A percentile compares a stretch with the other conserved stretches of the same genome.
These are phyloP conservation scores for Cryptoprocta ferox DNA, from an alignment of 2,797 vertebrate species.

Conservation along the genomic window DNA sequence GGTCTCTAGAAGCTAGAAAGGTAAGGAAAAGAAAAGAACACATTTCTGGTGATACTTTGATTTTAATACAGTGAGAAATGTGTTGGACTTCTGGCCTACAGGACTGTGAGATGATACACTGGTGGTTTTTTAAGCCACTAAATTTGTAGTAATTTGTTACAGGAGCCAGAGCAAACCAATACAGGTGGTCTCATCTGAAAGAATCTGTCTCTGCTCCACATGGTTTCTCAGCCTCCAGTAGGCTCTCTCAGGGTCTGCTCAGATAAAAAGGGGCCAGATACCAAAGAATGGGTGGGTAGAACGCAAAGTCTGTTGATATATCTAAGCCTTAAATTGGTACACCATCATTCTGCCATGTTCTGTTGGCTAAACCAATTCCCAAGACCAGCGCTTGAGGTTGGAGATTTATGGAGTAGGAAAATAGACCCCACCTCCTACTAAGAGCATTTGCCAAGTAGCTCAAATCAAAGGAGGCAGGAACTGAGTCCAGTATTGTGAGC, in stretches of 20 bases:
- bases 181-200: background rate
- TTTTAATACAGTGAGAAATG: background rate
- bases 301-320: background rate
- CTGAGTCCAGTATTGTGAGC: background rate
- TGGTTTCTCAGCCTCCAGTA: background rate
- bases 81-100: background rate
- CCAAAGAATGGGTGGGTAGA: background rate
- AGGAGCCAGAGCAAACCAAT: background rate
- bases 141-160: background rate
- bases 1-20: background rate
- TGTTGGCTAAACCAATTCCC: background rate
- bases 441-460: background rate
- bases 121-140: background rate
- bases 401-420: background rate
- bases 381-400: background rate
- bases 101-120: background rate
- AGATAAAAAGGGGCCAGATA: background rate
- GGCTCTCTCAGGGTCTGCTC: background rate
- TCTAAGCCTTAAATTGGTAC: background rate
- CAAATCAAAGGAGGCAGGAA: background rate
- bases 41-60: background rate
- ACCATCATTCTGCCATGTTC: background rate
- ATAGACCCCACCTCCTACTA: background rate
- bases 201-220: background rate
- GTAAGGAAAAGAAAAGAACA: background rate